A percentile compares a stretch with the other conserved stretches of the same genome.
These are phyloP conservation scores for Andrena trimmerana DNA, from an alignment of 2,888 invertebrate species.

Conservation along the genomic window DNA sequence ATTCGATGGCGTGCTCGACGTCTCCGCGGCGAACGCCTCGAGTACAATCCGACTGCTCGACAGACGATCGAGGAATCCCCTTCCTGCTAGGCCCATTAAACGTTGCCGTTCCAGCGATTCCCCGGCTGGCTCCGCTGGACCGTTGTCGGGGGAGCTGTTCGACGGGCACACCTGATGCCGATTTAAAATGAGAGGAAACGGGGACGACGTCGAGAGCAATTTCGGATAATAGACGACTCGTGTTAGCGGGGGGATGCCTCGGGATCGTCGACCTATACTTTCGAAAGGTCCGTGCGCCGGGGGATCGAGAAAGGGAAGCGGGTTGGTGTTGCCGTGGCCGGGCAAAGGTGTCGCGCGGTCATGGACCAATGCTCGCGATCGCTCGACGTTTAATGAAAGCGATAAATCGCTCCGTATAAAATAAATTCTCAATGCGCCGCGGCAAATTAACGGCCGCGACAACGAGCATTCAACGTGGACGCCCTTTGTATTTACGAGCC, in stretches of 20 bases:
- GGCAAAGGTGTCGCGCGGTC: conserved; percentile 24
- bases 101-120: not conserved
- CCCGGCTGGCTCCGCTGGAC: not conserved
- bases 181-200: conserved; percentile 30
- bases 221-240: conserved; percentile 33
- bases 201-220: conserved; percentile 13
- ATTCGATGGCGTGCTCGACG: conserved; percentile 8
- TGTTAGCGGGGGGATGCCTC: not conserved
- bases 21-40: not conserved
- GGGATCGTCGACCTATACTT: conserved; percentile 44
- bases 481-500: conserved; percentile 29
- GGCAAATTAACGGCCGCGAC: conserved; percentile 49
- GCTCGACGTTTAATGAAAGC: conserved; percentile 71
- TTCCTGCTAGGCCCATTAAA: not conserved
- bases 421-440: conserved; percentile 65
- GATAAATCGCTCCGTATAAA: conserved; percentile 70
- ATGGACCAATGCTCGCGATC: conserved; percentile 10
- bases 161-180: not conserved
- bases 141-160: not conserved
- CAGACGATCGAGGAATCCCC: not conserved
- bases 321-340: conserved; percentile 7
- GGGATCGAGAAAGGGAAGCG: not conserved
- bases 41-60: not conserved
- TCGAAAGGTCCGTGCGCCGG: conserved; percentile 3
- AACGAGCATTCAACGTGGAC: conserved; percentile 31